Conservation (phyloP, 2,113 vertebrate genomes). For the Hypocryptadius cinnamomeus region DNA sequence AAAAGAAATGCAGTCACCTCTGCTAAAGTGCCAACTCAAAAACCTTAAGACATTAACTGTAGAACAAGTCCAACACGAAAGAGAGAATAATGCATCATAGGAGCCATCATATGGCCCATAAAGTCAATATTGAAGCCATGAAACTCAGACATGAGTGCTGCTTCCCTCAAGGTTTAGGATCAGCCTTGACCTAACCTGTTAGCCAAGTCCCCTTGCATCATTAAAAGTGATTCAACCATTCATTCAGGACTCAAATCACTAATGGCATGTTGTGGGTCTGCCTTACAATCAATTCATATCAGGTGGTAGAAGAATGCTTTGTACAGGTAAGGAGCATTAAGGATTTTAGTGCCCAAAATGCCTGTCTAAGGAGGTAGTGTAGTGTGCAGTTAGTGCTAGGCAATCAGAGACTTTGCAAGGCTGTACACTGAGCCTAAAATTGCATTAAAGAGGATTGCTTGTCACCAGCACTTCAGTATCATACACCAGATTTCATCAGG, state of each 20-base stretch:
- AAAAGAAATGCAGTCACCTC: not conserved
- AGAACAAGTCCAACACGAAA: not conserved
- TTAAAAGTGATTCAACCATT: not conserved
- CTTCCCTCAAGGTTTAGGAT: not conserved
- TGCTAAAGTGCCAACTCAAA: not conserved
- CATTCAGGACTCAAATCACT: not conserved
- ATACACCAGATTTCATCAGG: not conserved
- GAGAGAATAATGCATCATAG: not conserved
- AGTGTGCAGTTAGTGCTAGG: not conserved
- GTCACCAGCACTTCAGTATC: not conserved
- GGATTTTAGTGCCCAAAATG: not conserved
- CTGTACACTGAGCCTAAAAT: not conserved
- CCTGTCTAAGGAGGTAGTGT: not conserved
- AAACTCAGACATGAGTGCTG: not conserved
- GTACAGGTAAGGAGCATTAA: not conserved
- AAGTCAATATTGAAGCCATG: conserved; percentile 3
- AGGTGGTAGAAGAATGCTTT: not conserved
- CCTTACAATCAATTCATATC: not conserved
- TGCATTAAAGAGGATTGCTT: not conserved
- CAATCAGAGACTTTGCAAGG: not conserved
- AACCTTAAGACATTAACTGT: not conserved
- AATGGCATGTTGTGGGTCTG: not conserved
- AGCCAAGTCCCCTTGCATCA: not conserved
- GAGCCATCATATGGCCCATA: conserved; percentile 11
- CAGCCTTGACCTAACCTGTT: not conserved